Evolutionary conservation across 2,797 vertebrate genomes (phyloP), one percentile per base, ranked within the genome.

Genomic region (Cuculus canorus): DNA sequence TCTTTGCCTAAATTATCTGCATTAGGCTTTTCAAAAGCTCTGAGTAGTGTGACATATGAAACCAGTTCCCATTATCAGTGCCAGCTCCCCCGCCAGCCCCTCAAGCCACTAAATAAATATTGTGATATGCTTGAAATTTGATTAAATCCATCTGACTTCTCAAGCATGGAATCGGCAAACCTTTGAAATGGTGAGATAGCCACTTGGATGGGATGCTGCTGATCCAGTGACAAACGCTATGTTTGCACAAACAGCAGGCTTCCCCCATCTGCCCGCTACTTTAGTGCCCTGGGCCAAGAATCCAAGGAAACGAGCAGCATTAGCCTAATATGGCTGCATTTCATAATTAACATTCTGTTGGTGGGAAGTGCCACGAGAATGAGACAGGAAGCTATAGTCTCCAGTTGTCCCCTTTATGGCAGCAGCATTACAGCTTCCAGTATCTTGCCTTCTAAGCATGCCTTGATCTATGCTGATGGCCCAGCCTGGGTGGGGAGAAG

Each of bases 101-200:
- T 91, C 82, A 57, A 85, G 81, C 81, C 81, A 82, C 93, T 95
- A 87, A 96, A 96, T 84, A 97, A 96, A 96, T 96, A 94, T 90
- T 94, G 86, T 92, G 93, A 92, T 96, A 76, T 39, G 94, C 96
- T 96, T 94, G 91, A 96, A 97, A 97, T 97, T 88, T 96, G 88
- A 96, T 97, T 97, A 96, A 96, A 95, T 96, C 96, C 96, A 96
- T 73, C 88, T 96, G 96, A 97, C 96, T 96, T 97, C 93, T 71
- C 96, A 96, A 88, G 90, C 88, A 86, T 96, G 93, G 94, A 87
- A 91, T 68, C 64, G 24, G 78, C 94, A 95, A 94, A 75, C 77
- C 75, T 89, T 85, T 61, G 4, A 90, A 95, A 89, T 33, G 75
- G 64, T 61, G 81, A 39, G 56, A 25, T 3, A 47, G 57, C 50